Evolutionary conservation across 2,888 invertebrate species (phyloP).

Genomic region (Drosophila paramelanica): DNA sequence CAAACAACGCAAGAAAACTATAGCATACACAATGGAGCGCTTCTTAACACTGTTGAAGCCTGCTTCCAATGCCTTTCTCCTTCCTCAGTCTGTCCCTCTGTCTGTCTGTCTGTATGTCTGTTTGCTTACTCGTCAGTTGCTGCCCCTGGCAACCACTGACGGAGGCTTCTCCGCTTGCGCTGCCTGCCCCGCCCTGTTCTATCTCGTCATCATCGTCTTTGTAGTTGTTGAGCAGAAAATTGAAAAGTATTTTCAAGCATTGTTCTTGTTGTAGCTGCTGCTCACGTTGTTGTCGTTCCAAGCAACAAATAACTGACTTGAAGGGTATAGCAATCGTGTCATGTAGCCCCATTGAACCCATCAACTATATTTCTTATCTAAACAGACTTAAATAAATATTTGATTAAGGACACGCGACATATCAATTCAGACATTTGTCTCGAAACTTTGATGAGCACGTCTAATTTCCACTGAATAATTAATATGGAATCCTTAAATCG

Average conservation of each 20-base stretch:
- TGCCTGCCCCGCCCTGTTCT: slow-evolving; percentile 2
- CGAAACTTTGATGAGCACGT: slow-evolving; percentile 1
- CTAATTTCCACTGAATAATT: slow-evolving; percentile 7
- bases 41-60: slow-evolving; percentile 34
- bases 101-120: slow-evolving; percentile 14
- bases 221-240: slow-evolving; percentile 79
- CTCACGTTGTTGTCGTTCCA: slow-evolving; percentile 21
- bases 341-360: slow-evolving; percentile 31
- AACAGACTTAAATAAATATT: slow-evolving; percentile 30
- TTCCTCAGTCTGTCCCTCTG: slow-evolving; percentile 1
- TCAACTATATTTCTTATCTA: slow-evolving; percentile 24
- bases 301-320: slow-evolving; percentile 37
- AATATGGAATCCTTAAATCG: slow-evolving; percentile 10
- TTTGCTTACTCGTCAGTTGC: slow-evolving; percentile 51
- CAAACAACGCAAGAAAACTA: slow-evolving; percentile 54
- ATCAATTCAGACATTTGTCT: slow-evolving; percentile 20
- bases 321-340: slow-evolving; percentile 53
- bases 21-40: slow-evolving; percentile 60
- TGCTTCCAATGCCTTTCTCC: slow-evolving; percentile 18
- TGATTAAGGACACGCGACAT: slow-evolving; percentile 19
- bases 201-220: slow-evolving; percentile 37
- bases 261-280: slow-evolving; percentile 42
- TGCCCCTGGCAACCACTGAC: slow-evolving; percentile 60
- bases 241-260: slow-evolving; percentile 75
- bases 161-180: slow-evolving; percentile 15